Evolutionary conservation across 1,140 invertebrate species (phyloP), one percentile per base, ranked within the genome.

Genomic region (Anastatus disparis): DNA sequence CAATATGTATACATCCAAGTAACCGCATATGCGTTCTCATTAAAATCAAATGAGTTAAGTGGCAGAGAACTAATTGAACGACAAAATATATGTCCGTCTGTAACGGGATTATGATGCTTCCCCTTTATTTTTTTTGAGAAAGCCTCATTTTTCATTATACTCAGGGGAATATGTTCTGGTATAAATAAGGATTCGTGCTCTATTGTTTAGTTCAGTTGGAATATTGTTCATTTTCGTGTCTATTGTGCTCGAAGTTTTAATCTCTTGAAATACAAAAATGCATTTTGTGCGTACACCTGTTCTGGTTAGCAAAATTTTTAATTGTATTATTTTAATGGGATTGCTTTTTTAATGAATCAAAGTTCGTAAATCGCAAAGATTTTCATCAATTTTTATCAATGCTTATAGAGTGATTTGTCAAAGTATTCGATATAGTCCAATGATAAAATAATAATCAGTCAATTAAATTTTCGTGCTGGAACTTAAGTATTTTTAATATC

Each of bases 281-380:
- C 61, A 64, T 71, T 71, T 58, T 40, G 48, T 1, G 22, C 58
- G 48, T 6, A 31, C 52, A 20, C 17, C 3, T 46, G 31, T 13
- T 63, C 52, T 70, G 68, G 68, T 70, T 70, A 62, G 67, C 7
- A 52, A 53, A 22, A 53, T 22, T 62, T 24, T 56, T 29, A 26
- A 17, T 40, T 38, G 27, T 22, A 50, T 20, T 24, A 35, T 61
- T 13, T 24, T 44, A 27, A 12, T 44, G 13, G 6, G 24, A 17
- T 58, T 10, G 8, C 29, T 62, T 46, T 13, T 46, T 24, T n/a
- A n/a, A n/a, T n/a, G n/a, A n/a, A n/a, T n/a, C n/a, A n/a, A n/a
- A n/a, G n/a, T n/a, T n/a, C n/a, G n/a, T n/a, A n/a, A n/a, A n/a
- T n/a, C n/a, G n/a, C n/a, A n/a, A n/a, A n/a, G n/a, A n/a, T n/a